Conservation (phyloP, 2,113 vertebrate genomes). For the Syngnathoides biaculeatus region DNA sequence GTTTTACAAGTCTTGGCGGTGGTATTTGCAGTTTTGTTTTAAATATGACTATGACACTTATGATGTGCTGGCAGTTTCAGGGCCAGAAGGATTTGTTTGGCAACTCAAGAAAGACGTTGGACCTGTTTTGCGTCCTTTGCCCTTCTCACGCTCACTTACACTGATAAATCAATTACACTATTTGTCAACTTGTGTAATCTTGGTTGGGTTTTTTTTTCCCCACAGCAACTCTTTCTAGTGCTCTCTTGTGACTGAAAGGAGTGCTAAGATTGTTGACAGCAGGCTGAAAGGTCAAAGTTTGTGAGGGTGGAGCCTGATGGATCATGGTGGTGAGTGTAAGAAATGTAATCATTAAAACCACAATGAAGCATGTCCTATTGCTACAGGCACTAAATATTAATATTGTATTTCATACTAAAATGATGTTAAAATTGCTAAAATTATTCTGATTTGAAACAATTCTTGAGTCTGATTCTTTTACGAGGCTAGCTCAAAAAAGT, state of each 20-base stretch:
- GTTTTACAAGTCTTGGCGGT: conserved; percentile 4
- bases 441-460: too few relatives aligned
- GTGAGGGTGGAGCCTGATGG: conserved; percentile 47
- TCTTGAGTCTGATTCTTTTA: neutral
- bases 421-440: too few relatives aligned
- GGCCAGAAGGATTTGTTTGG: conserved; percentile 24
- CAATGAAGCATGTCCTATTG: neutral
- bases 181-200: neutral
- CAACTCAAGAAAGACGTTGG: conserved; percentile 43
- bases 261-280: conserved; percentile 3
- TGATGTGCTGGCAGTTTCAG: neutral
- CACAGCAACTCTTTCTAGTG: neutral
- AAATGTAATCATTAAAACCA: neutral
- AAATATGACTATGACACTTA: neutral
- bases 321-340: conserved; percentile 57
- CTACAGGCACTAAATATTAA: neutral
- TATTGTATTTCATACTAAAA: neutral
- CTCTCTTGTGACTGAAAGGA: conserved; percentile 21
- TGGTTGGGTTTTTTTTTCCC: neutral
- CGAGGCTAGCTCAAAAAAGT: too few relatives aligned
- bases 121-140: conserved; percentile 37
- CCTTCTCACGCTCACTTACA: conserved; percentile 2
- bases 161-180: conserved; percentile 4
- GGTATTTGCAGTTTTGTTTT: neutral
- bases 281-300: conserved; percentile 23